Conservation (phyloP, 2,797 vertebrate genomes). For the Enteromius mattozi region DNA sequence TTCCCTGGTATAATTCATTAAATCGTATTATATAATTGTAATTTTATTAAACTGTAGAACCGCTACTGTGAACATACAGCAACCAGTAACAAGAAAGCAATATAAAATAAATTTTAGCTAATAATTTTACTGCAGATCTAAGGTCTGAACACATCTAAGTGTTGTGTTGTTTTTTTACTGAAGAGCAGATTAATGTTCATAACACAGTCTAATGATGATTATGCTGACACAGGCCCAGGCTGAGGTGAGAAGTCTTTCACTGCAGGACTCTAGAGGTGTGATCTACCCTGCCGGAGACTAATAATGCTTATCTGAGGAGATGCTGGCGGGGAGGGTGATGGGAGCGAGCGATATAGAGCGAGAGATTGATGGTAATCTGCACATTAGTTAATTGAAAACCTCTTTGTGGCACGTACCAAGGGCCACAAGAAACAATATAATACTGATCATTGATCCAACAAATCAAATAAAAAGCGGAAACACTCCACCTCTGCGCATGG, state of each 20-base stretch:
- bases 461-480: slow-evolving; percentile 80
- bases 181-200: slow-evolving; percentile 22
- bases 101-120: neutral
- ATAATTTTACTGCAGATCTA: neutral
- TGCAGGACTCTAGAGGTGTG: slow-evolving; percentile 46
- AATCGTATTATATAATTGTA: neutral
- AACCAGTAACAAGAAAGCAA: neutral
- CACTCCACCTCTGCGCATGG: slow-evolving; percentile 66
- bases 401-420: slow-evolving; percentile 74
- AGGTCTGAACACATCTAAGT: neutral
- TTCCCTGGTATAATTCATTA: neutral
- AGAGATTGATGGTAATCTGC: slow-evolving; percentile 84
- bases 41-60: neutral
- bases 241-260: slow-evolving; percentile 45
- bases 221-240: slow-evolving; percentile 32
- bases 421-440: slow-evolving; percentile 75
- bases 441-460: slow-evolving; percentile 79
- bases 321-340: slow-evolving; percentile 26
- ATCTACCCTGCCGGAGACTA: slow-evolving; percentile 58
- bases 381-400: slow-evolving; percentile 88
- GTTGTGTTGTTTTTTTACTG: slow-evolving; percentile 1
- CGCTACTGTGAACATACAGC: neutral
- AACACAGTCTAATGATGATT: slow-evolving; percentile 30
- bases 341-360: slow-evolving; percentile 49
- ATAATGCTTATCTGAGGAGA: slow-evolving; percentile 66